Evolutionary conservation across 2,113 vertebrate species (phyloP), one percentile per base, ranked within the genome.

Genomic region (Esox niger): DNA sequence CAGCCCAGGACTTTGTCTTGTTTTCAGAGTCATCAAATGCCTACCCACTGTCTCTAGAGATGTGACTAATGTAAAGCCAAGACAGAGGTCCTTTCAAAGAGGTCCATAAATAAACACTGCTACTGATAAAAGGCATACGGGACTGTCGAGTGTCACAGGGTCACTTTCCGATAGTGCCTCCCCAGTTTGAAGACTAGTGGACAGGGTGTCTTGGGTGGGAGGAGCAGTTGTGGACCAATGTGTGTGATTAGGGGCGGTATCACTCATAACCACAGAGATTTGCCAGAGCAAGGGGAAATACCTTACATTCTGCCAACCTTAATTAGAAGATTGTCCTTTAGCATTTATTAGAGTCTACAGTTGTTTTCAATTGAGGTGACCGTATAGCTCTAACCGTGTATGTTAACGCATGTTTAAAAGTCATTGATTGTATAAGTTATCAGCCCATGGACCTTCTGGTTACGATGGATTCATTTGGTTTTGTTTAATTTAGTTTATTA

Each of bases 401-500:
- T 38, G 69, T 75, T 47, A 26, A 33, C 58, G 20, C 62, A 55
- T 27, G 64, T 74, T n/a, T n/a, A n/a, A 66, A 25, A 25, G 20
- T 35, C 4, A 71, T 66, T 52, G 3, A 78, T 58, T 21, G 33
- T 25, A 1, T 70, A 17, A 7, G 0, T 23, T 61, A 1, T 54
- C 65, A 31, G 5, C 7, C 29, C 43, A n/a, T 21, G 1, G 49
- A 61, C 47, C 27, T 49, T 64, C 6, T 65, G 29, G 20, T 43
- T 32, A 38, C 38, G 20, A 25, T 38, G 30, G 25, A 59, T 2
- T 5, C 4, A n/a, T 17, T 56, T 66, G 43, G 30, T 29, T 33
- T 27, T 64, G 62, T 74, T 69, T 81, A 55, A 72, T 78, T 64
- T 33, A 31, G 46, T n/a, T 52, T 21, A n/a, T 72, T 55, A 73